A percentile compares a stretch with the other conserved stretches of the same genome.
These are phyloP conservation scores for Chrysodeixis includens DNA, from an alignment of 2,888 invertebrate genomes.

Conservation along the genomic window DNA sequence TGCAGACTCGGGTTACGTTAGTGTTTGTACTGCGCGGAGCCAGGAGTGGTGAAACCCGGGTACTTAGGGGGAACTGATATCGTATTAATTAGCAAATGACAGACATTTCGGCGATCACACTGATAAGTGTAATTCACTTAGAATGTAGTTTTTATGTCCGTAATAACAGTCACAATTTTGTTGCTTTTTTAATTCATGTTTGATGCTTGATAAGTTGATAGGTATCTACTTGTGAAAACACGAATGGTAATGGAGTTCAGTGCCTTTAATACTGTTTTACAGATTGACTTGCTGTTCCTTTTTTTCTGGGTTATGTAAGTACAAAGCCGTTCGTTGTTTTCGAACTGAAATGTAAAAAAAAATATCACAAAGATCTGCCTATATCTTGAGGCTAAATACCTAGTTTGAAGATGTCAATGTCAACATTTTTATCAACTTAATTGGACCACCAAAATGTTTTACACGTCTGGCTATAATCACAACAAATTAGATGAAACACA, in stretches of 20 bases:
- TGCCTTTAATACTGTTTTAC: too few relatives aligned
- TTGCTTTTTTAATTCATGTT: not conserved
- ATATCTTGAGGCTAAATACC: too few relatives aligned
- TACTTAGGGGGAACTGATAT: slow-evolving; percentile 29
- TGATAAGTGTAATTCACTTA: slow-evolving; percentile 11
- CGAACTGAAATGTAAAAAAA: too few relatives aligned
- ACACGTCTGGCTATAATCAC: not conserved
- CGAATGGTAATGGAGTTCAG: too few relatives aligned
- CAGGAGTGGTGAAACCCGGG: slow-evolving; percentile 31
- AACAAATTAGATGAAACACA: not conserved
- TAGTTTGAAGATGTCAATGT: too few relatives aligned
- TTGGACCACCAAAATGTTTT: not conserved
- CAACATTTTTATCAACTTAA: too few relatives aligned
- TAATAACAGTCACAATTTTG: not conserved
- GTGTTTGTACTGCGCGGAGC: slow-evolving; percentile 16
- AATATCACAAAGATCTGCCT: too few relatives aligned
- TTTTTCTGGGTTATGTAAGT: too few relatives aligned
- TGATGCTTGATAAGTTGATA: too few relatives aligned
- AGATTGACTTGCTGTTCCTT: too few relatives aligned
- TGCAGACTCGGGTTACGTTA: slow-evolving; percentile 24
- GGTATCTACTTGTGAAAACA: too few relatives aligned
- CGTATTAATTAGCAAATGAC: slow-evolving; percentile 40
- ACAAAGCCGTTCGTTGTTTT: too few relatives aligned
- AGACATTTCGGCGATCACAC: slow-evolving; percentile 34
- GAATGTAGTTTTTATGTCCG: not conserved